phyloP scores from a whole-genome alignment of 1,140 invertebrate genomes.

The Drosophila oshimai region DNA sequence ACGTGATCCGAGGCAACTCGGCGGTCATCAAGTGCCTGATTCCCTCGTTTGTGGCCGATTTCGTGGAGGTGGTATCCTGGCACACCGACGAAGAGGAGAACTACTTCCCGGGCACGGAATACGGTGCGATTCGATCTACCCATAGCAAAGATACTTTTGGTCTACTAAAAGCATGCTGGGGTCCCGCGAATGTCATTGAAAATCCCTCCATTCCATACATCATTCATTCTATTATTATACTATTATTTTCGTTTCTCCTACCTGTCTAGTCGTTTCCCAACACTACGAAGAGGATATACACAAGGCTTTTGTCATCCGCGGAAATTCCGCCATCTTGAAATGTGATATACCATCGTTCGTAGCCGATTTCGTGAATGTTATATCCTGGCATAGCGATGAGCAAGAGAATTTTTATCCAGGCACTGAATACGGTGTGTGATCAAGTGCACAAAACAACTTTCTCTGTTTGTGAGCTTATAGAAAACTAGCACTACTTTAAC shows the following conservation, averaged over 20 bases:
- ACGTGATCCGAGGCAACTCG: constrained; percentile 95
- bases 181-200: constrained; percentile 6
- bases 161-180: constrained; percentile 61
- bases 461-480: constrained; percentile 42
- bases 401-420: constrained; percentile 87
- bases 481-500: constrained; percentile 52
- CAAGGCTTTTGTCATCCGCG: constrained; percentile 95
- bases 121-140: constrained; percentile 61
- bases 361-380: constrained; percentile 94
- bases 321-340: constrained; percentile 95
- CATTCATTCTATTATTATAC: constrained; percentile 31
- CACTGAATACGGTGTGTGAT: constrained; percentile 86
- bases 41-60: constrained; percentile 96
- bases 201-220: constrained; percentile 17
- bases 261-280: constrained; percentile 89
- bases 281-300: constrained; percentile 94
- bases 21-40: constrained; percentile 96
- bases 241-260: constrained; percentile 62
- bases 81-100: constrained; percentile 90
- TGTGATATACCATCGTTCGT: constrained; percentile 96
- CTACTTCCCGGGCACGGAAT: constrained; percentile 83
- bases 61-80: constrained; percentile 94
- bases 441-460: neutral
- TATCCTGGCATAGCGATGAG: constrained; percentile 93
- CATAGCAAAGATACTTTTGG: constrained; percentile 12